A percentile compares a stretch with the other conserved stretches of the same genome.
These are phyloP conservation scores for Dorcus parallelipipedus DNA, from an alignment of 2,888 invertebrate genomes.

Conservation along the genomic window DNA sequence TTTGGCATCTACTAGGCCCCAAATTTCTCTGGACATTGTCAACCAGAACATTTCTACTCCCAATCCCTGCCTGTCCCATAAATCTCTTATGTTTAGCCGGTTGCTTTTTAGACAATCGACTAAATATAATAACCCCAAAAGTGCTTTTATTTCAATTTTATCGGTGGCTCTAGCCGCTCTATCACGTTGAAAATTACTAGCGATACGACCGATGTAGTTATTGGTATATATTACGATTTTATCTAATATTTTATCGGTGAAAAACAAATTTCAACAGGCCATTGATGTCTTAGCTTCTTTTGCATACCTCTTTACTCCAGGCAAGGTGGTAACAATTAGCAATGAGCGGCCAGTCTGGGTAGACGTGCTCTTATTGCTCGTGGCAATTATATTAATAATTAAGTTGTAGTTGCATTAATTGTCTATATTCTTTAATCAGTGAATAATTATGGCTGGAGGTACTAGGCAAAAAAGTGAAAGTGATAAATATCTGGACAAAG, in stretches of 20 bases:
- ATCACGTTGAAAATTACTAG: not conserved
- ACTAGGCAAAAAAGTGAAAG: too few relatives aligned
- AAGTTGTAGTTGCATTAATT: too few relatives aligned
- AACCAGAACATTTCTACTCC: not conserved
- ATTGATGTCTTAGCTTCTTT: not conserved
- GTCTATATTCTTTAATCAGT: too few relatives aligned
- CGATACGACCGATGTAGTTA: not conserved
- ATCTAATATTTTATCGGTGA: not conserved
- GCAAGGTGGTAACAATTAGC: too few relatives aligned
- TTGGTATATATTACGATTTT: not conserved
- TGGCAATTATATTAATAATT: too few relatives aligned
- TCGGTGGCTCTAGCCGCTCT: not conserved
- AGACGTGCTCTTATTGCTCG: too few relatives aligned
- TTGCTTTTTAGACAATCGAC: conserved; percentile 1
- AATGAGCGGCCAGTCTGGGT: too few relatives aligned
- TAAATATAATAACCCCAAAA: conserved; percentile 4
- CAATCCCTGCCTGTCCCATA: conserved; percentile 2
- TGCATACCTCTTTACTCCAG: too few relatives aligned
- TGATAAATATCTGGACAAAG: too few relatives aligned
- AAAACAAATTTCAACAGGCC: not conserved
- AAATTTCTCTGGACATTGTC: too few relatives aligned
- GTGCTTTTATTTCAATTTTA: conserved; percentile 4
- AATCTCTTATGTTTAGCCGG: conserved; percentile 4
- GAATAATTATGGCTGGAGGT: too few relatives aligned
- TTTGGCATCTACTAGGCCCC: too few relatives aligned